Evolutionary conservation across 2,888 invertebrate genomes (phyloP).

Genomic region (Drosophila putrida): DNA sequence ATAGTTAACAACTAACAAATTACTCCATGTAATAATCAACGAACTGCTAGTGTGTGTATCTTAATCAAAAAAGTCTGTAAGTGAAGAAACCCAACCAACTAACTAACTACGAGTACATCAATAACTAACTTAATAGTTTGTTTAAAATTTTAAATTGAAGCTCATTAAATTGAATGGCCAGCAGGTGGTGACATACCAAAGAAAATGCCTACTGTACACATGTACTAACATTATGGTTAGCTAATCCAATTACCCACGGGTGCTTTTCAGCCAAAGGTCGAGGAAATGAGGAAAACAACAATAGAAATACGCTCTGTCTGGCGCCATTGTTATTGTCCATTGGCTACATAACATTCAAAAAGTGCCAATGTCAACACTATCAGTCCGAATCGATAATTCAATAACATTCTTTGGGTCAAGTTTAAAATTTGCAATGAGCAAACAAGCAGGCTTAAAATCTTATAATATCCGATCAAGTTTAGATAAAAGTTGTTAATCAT

Average conservation of each 20-base stretch:
- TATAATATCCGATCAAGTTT: no score
- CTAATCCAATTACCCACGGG: slow-evolving; percentile 68
- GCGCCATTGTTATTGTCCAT: slow-evolving; percentile 55
- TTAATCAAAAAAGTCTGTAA: slow-evolving; percentile 81
- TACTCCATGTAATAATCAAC: slow-evolving; percentile 29
- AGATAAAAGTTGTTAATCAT: neutral
- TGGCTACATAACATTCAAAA: slow-evolving; percentile 63
- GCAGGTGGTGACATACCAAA: slow-evolving; percentile 58
- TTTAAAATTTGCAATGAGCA: neutral
- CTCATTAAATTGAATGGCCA: slow-evolving; percentile 73
- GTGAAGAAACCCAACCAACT: slow-evolving; percentile 53
- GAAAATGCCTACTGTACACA: slow-evolving; percentile 39
- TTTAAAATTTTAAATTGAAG: slow-evolving; percentile 43
- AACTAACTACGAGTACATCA: slow-evolving; percentile 13
- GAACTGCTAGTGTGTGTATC: slow-evolving; percentile 80
- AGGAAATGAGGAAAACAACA: slow-evolving; percentile 41
- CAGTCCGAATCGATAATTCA: slow-evolving; percentile 39
- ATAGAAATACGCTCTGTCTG: slow-evolving; percentile 36
- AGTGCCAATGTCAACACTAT: slow-evolving; percentile 66
- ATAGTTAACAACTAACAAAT: slow-evolving; percentile 45
- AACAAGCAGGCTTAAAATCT: neutral
- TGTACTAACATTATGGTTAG: slow-evolving; percentile 46
- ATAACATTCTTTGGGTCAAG: slow-evolving; percentile 26
- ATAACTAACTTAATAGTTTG: slow-evolving; percentile 18
- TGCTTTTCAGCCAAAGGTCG: slow-evolving; percentile 62